Base-by-base conservation (phyloP, 1,140 invertebrate genomes). In the Phocides pigmalion region DNA sequence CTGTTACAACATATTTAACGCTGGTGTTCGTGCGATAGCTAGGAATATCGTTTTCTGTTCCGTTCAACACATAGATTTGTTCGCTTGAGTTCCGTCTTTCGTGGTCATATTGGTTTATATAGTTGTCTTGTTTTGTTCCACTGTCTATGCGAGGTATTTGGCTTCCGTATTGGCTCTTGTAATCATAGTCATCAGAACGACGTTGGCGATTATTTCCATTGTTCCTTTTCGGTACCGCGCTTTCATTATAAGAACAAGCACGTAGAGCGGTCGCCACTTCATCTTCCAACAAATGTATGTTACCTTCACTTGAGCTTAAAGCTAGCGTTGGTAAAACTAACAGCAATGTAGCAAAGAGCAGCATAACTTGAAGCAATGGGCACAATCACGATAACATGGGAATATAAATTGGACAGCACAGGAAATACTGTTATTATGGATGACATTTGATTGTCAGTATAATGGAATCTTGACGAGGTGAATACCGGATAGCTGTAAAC, bases 261-360 rank as follows among this genome's bases (percentile, higher is more conserved):
- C 69, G 71, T 37, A 90, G 14, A n/a, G 84, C 87, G 2, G 61
- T 56, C 0, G 68, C 70, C 14, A 89, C 65, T 66, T 90, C 88
- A 56, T 88, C 78, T 69, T 89, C 81, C 9, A 89, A 46, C 8
- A 90, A 56, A 25, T 76, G 78, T 28, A 89, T 84, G 44, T 90
- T 90, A 0, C 87, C 88, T 25, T 90, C 79, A 4, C 81, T 77
- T 0, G 76, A 67, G 51, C 73, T 76, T 19, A 49, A 47, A 9
- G 75, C 71, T 6, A 81, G 58, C 15, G 53, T 35, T 8, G 77
- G 72, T 17, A 87, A 35, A 9, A 83, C 4, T 2, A 37, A 51
- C 12, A 84, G 56, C n/a, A 82, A 28, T 46, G 79, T 14, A 17
- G 76, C 35, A 14, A 61, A 22, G 28, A 28, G 49, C 42, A 70